Base-by-base conservation (phyloP, 2,797 vertebrate genomes). In the Malacoctenus gilli region DNA sequence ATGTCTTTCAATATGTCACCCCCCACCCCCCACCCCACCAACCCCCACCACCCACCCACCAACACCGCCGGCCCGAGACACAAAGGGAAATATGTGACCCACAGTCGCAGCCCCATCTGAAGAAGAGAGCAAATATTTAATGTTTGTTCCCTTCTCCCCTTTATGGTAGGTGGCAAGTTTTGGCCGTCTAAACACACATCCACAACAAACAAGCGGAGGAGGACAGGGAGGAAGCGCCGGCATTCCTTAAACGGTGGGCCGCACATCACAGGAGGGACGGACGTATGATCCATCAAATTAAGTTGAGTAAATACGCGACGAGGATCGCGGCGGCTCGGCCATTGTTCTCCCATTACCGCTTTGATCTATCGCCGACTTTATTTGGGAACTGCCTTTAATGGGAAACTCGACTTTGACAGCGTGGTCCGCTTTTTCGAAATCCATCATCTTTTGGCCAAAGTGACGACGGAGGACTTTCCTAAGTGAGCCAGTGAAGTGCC, bases 41-140 rank as follows among this genome's bases (percentile, higher is more conserved):
- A 37, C 8, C 16, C 48, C 58, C 43, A 50, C 61, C 10, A 28
- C 35, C 8, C 38, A 21, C 58, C 47, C n/a, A n/a, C n/a, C n/a
- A n/a, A n/a, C n/a, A n/a, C n/a, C n/a, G n/a, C 53, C 4, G 4
- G 23, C 22, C 30, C 23, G n/a, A 41, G 49, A 52, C 68, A 89
- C 83, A 89, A 91, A 90, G 55, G 85, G 55, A 90, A 89, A 83
- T 81, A 86, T 85, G 72, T 8, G 72, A 78, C 73, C 77, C 65
- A 54, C 82, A 84, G 79, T 89, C 81, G 52, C 89, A 89, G 85
- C 84, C 71, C 68, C 68, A 16, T 68, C 83, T 34, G 75, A 84
- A 78, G 68, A 83, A 80, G 71, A 65, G 75, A 69, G 82, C 86
- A 92, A 91, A 92, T 92, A 91, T 91, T 92, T 68, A 84, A 85